Evolutionary conservation across 1,140 invertebrate species (phyloP).

Genomic region (Battus philenor): DNA sequence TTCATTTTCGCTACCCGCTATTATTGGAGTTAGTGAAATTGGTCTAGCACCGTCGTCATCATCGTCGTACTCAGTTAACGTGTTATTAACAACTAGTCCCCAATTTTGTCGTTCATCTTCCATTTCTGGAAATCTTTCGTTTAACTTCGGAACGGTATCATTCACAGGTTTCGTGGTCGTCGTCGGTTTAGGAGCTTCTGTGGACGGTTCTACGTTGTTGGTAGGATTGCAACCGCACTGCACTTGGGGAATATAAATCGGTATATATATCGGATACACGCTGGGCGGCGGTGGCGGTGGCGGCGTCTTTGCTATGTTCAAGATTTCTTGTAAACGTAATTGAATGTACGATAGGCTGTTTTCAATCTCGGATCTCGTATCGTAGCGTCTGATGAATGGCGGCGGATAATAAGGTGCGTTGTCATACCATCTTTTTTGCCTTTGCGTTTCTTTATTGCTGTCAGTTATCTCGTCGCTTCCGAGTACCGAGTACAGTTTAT

Average conservation of each 20-base stretch:
- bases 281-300: constrained; percentile 44
- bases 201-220: constrained; percentile 6
- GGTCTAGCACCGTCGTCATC: constrained; percentile 27
- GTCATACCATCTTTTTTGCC: constrained; percentile 9
- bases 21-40: constrained; percentile 21
- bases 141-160: not conserved
- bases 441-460: not conserved
- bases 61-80: constrained; percentile 7
- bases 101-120: constrained; percentile 28
- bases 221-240: constrained; percentile 13
- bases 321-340: constrained; percentile 5
- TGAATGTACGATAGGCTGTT: not conserved
- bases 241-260: constrained; percentile 30
- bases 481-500: not conserved
- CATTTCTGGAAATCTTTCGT: constrained; percentile 20
- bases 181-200: not conserved
- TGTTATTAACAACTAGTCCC: constrained; percentile 13
- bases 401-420: not conserved
- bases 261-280: constrained; percentile 43
- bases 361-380: not conserved
- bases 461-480: not conserved
- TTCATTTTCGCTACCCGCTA: not conserved
- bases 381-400: not conserved
- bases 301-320: constrained; percentile 13
- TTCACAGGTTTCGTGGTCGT: not conserved